Base-by-base conservation (phyloP, 2,888 invertebrate species). In the Chloromyia formosa region DNA sequence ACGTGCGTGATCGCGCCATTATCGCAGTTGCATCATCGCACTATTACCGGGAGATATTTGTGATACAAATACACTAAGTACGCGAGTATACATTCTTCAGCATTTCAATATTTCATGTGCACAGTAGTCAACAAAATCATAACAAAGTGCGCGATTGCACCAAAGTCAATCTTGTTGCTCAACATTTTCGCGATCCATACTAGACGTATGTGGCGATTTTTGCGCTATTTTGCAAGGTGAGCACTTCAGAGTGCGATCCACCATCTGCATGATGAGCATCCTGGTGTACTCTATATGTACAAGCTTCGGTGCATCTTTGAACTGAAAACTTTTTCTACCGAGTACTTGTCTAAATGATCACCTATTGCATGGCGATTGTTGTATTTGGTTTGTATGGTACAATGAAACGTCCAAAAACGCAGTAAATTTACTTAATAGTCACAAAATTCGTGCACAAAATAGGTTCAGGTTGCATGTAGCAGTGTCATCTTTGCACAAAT, bases 401-500 rank as follows among this genome's bases (percentile, higher is more conserved):
- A 66, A 35, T 49, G 22, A 58, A 56, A 56, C 42, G 71, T 35
- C 27, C 2, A 7, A 35, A 7, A 35, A 35, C 7, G 27, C 54
- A 42, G 2, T 35, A 71, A 56, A 71, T 71, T 71, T 71, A 71
- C 56, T 23, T 71, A 58, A 71, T 71, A 22, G 35, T 71, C 71
- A 14, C 40, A 71, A 71, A 71, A 71, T 71, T 71, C 71, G 71
- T 71, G 71, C 71, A 58, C 71, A 40, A 58, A 20, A 58, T 58
- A 22, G 49, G 2, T 35, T 53, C 20, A 40, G 3, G 40, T 56
- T 16, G 20, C 40, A 14, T 14, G 4, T 58, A 16, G 18, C 10
- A 40, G 71, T 71, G 71, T 58, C 71, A 71, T 71, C 71, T 71
- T 71, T 56, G n/a, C 56, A 71, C 58, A 56, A 56, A 69, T 69